phyloP scores from a whole-genome alignment of 2,797 vertebrate genomes.

The Pangasius macronema region DNA sequence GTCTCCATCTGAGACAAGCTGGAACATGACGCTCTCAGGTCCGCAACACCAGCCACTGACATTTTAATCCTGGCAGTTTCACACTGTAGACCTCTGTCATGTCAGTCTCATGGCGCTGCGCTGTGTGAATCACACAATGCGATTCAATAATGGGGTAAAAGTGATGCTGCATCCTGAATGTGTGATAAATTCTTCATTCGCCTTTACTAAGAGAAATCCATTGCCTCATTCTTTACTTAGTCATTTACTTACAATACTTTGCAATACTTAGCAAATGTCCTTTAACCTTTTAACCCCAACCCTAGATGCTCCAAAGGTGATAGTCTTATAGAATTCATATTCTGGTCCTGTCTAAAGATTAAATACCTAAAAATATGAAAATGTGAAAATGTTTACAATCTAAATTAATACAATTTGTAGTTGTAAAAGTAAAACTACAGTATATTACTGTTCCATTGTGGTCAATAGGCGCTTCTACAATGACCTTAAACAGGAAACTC shows the following conservation, averaged over 20 bases:
- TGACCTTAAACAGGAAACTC: background rate
- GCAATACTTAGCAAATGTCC: background rate
- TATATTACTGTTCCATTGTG: background rate
- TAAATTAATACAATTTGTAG: background rate
- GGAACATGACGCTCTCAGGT: background rate
- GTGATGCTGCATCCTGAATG: background rate
- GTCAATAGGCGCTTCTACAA: background rate
- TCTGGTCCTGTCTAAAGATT: background rate
- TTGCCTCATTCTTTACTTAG: background rate
- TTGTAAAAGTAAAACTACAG: background rate
- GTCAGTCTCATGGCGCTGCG: background rate
- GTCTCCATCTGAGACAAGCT: background rate
- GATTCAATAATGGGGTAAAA: background rate
- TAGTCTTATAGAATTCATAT: background rate
- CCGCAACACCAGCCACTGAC: background rate
- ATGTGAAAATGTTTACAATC: background rate
- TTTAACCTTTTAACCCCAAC: background rate
- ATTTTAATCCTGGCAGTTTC: background rate
- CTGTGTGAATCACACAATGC: background rate
- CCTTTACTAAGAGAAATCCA: background rate
- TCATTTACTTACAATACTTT: background rate
- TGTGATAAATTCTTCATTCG: background rate
- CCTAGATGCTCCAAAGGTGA: background rate
- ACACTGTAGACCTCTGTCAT: background rate
- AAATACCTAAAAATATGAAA: background rate